Conservation (phyloP, 1,140 invertebrate species). For the Drosophila arawakana region DNA sequence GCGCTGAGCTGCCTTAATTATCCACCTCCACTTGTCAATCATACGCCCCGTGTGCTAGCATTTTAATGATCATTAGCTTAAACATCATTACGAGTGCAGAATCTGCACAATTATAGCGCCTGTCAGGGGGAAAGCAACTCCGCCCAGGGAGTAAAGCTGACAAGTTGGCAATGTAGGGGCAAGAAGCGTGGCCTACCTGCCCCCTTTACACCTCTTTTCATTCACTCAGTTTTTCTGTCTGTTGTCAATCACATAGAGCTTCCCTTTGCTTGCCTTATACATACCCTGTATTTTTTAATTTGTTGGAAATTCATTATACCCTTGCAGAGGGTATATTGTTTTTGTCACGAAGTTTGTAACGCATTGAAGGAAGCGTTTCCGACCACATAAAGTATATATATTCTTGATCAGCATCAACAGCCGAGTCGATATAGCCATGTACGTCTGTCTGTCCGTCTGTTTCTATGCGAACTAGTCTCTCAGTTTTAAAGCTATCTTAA, state of each 20-base stretch:
- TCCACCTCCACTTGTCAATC: conserved; percentile 60
- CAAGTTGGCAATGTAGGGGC: background rate
- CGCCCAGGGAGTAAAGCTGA: background rate
- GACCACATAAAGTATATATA: too few species aligned
- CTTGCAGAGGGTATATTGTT: too few species aligned
- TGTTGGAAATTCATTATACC: too few species aligned
- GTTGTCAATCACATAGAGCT: conserved; percentile 27
- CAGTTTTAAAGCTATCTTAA: too few species aligned
- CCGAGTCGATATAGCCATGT: too few species aligned
- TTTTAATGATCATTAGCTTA: conserved; percentile 30
- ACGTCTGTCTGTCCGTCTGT: too few species aligned
- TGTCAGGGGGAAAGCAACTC: conserved; percentile 36
- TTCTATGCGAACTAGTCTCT: too few species aligned
- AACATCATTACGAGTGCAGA: conserved; percentile 31
- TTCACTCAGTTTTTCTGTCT: conserved; percentile 55
- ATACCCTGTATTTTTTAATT: conserved; percentile 4
- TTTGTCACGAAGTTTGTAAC: too few species aligned
- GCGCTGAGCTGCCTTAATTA: conserved; percentile 61
- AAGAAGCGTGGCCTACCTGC: background rate
- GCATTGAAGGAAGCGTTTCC: too few species aligned
- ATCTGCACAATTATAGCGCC: conserved; percentile 73
- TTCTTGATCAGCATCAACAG: too few species aligned
- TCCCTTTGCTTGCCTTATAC: background rate
- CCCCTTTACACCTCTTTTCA: conserved; percentile 12
- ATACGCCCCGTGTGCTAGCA: conserved; percentile 69